Evolutionary conservation across 2,113 vertebrate species (phyloP), one percentile per base, ranked within the genome.

Genomic region (Prionailurus viverrinus): DNA sequence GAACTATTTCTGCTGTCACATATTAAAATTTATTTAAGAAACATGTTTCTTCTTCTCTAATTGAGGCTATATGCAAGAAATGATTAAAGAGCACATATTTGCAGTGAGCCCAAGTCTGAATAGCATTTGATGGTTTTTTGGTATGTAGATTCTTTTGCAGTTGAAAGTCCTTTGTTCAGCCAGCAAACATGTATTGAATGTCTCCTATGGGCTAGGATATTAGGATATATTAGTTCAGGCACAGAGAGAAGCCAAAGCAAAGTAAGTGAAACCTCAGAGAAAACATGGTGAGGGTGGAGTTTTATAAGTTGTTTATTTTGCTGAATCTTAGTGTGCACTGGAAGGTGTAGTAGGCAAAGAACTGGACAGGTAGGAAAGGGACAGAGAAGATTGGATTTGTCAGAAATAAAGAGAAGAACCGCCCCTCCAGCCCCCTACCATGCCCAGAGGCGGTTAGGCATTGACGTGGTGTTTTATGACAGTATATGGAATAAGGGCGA

Each of bases 21-120:
- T 61, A 33, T 11, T 89, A 29, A 91, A 79, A 82, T 41, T 66
- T 95, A 11, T 65, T 86, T 80, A 61, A 86, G 53, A 86, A 19
- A 53, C 48, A 55, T 18, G 11, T 71, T 74, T 73, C 31, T 80
- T 87, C 61, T 61, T 83, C 33, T 83, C 25, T 66, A 69, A 25
- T 36, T 71, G 58, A 95, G 86, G 36, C 58, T 18, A 53, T 25
- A 83, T 36, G 48, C 41, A 74, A 74, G 89, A 91, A 84, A 79
- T n/a, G n/a, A 92, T 27, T 45, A 23, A 74, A 80, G 80, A 33
- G 39, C 73, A 66, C 83, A 69, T 69, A 83, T 91, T 55, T 96
- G 29, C 12, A 9, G 16, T 21, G 36, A 94, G 27, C 41, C 25
- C 15, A 27, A 36, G 8, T 87, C 79, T 93, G 76, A 63, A 63